Percentiles rank a stretch among this genome's conserved stretches.
Evolutionary conservation across 2,113 vertebrate species (phyloP).

Genomic region (Cottus gobio): DNA sequence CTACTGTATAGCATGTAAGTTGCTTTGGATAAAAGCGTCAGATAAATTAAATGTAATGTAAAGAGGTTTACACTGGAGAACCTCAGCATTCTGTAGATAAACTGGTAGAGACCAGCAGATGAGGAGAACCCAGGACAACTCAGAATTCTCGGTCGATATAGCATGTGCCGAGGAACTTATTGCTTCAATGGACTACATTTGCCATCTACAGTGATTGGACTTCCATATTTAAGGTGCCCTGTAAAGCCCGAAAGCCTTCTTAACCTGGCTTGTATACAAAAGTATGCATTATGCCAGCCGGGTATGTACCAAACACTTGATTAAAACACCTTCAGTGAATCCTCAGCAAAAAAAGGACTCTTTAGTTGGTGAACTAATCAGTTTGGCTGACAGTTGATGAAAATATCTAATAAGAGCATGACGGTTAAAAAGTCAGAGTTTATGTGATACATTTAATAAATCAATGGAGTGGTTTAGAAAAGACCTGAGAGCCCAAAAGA

Average conservation of each 20-base stretch:
- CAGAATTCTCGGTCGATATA: not conserved
- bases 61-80: not conserved
- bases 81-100: not conserved
- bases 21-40: too few species aligned
- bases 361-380: slow-evolving; percentile 40
- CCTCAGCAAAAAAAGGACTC: slow-evolving; percentile 19
- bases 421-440: not conserved
- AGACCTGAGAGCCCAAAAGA: slow-evolving; percentile 53
- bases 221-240: not conserved
- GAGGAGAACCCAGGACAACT: not conserved
- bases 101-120: not conserved
- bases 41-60: too few species aligned
- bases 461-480: slow-evolving; percentile 30
- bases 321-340: not conserved
- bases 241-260: not conserved
- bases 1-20: too few species aligned
- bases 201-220: not conserved
- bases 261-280: not conserved
- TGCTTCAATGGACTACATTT: not conserved
- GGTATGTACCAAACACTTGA: not conserved
- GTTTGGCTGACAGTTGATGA: slow-evolving; percentile 8
- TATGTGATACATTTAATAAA: slow-evolving; percentile 6
- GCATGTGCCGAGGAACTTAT: not conserved
- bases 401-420: not conserved
- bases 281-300: not conserved